A percentile compares a stretch with the other conserved stretches of the same genome.
phyloP scores from a whole-genome alignment of 2,888 invertebrate genomes.

The Tigriopus californicus region DNA sequence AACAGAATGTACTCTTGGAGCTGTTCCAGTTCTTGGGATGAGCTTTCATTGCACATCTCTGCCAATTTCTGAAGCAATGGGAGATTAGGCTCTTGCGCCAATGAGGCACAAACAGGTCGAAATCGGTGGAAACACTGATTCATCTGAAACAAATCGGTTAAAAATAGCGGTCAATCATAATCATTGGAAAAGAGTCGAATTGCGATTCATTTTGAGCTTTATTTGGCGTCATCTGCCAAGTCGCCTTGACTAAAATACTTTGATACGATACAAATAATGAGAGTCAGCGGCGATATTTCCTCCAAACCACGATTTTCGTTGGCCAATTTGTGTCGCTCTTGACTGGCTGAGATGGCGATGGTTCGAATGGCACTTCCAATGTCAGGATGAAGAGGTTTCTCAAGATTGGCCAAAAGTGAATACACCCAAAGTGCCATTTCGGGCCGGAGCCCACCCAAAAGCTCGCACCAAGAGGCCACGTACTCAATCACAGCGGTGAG shows the following conservation, averaged over 20 bases:
- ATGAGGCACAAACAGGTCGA: constrained; percentile 1
- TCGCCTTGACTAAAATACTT: constrained; percentile 54
- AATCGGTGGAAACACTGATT: not conserved
- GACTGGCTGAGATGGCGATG: constrained; percentile 42
- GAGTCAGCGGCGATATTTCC: constrained; percentile 38
- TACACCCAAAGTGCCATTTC: constrained; percentile 47
- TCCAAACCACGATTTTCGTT: constrained; percentile 20
- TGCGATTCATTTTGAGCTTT: too few species aligned
- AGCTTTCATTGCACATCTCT: not conserved
- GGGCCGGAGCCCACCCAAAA: constrained; percentile 26
- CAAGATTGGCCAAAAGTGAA: constrained; percentile 41
- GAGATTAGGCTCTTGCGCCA: not conserved
- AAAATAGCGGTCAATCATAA: not conserved
- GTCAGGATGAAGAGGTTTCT: constrained; percentile 45
- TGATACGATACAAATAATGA: constrained; percentile 52
- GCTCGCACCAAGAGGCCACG: constrained; percentile 9
- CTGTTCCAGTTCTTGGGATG: not conserved
- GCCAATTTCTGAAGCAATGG: not conserved
- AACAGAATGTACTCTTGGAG: constrained; percentile 8
- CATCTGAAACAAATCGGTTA: not conserved
- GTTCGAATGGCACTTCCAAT: constrained; percentile 42
- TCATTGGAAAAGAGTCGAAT: too few species aligned
- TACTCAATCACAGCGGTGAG: not conserved
- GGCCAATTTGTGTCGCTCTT: constrained; percentile 31
- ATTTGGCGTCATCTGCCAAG: constrained; percentile 36